Percentiles rank a stretch among this genome's conserved stretches.
These are phyloP conservation scores for Habroteleia sp. DNA, from an alignment of 2,888 invertebrate species.

Conservation along the genomic window DNA sequence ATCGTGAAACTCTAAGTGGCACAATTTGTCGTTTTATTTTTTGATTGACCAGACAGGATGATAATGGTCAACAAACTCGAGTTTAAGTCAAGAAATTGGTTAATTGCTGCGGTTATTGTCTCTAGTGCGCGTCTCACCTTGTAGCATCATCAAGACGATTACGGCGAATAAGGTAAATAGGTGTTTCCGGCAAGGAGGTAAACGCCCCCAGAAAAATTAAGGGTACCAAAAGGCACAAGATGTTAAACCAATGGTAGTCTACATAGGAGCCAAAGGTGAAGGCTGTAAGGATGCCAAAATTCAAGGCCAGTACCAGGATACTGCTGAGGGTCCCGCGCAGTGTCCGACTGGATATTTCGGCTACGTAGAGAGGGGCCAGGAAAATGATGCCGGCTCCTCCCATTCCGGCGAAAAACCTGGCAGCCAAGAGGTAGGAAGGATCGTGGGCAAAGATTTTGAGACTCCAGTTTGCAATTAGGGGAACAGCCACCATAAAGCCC, in stretches of 20 bases:
- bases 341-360: constrained; percentile 84
- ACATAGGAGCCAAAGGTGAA: constrained; percentile 80
- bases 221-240: constrained; percentile 78
- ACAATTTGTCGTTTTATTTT: constrained; percentile 39
- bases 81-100: constrained; percentile 30
- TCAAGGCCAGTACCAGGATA: constrained; percentile 82
- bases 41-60: constrained; percentile 22
- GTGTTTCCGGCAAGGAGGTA: constrained; percentile 83
- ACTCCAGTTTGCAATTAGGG: constrained; percentile 84
- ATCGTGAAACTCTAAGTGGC: constrained; percentile 5
- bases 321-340: constrained; percentile 83
- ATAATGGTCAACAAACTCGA: constrained; percentile 48
- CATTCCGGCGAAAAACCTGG: constrained; percentile 84
- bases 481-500: constrained; percentile 82
- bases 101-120: constrained; percentile 28
- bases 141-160: constrained; percentile 77
- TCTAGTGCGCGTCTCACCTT: constrained; percentile 65
- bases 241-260: constrained; percentile 81
- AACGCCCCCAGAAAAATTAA: constrained; percentile 79
- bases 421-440: constrained; percentile 81
- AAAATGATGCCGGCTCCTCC: constrained; percentile 83
- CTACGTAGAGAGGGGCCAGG: constrained; percentile 84
- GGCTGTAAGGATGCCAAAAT: constrained; percentile 72
- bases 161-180: constrained; percentile 80
- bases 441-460: constrained; percentile 82